Conservation (phyloP, 2,113 vertebrate genomes). For the Catagonus wagneri region DNA sequence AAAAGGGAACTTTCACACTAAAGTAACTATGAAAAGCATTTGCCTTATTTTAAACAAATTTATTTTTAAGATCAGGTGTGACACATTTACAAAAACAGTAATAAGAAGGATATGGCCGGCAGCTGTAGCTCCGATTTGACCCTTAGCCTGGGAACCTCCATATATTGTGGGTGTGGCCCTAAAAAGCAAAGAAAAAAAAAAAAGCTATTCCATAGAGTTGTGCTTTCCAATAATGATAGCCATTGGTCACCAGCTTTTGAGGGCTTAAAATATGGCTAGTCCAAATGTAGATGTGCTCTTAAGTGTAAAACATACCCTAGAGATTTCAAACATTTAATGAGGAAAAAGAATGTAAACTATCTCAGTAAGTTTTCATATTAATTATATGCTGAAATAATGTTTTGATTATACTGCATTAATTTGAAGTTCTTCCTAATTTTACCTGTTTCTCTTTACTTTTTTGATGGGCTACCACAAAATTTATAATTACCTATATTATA, state of each 20-base stretch:
- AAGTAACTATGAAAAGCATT: neutral
- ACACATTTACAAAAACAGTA: neutral
- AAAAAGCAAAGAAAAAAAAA: neutral
- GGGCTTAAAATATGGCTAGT: neutral
- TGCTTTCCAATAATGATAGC: neutral
- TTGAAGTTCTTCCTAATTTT: neutral
- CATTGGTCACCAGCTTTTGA: neutral
- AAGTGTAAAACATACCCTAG: neutral
- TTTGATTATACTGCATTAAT: neutral
- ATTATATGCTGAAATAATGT: neutral
- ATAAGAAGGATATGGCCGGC: neutral
- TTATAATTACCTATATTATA: neutral
- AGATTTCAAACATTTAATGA: neutral
- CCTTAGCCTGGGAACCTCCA: no score
- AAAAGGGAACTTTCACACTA: neutral
- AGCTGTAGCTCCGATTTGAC: neutral
- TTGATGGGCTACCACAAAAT: neutral
- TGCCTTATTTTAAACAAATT: neutral
- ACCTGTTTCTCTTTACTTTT: neutral
- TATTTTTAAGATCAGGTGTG: neutral
- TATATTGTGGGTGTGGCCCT: no score
- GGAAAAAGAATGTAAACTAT: neutral
- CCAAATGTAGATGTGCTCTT: fast-evolving
- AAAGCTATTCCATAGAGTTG: neutral
- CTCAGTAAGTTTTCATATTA: neutral